Evolutionary conservation across 2,797 vertebrate species (phyloP), one percentile per base, ranked within the genome.

Genomic region (Dromococcyx pavoninus): DNA sequence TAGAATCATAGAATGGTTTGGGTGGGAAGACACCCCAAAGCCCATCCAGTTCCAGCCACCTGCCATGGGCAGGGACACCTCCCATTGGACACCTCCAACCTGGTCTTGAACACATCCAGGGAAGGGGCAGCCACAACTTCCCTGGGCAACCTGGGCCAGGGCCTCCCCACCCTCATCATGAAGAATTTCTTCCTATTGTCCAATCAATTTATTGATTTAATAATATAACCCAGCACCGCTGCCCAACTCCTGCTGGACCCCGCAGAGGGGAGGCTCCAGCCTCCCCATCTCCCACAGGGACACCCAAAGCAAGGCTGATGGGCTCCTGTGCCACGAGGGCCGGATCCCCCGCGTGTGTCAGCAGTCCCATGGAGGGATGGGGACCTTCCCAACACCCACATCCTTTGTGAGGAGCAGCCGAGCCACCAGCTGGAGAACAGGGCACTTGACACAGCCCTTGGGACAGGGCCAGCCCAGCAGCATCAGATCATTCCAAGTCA

Each of bases 401-500:
- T 70, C 74, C 86, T 57, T n/a, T 54, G 64, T 16, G 8, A 57
- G 87, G 70, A 74, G 57, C 60, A 41, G 83, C 87, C 25, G 33
- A 96, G 93, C 24, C 88, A 64, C 11, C 1, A 2, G 79, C 69
- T 24, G 19, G 54, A 75, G 75, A 66, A 72, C 51, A 2, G 89
- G 73, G 57, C 89, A 86, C 80, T 94, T 84, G 77, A 88, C 84
- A 75, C 84, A 89, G 87, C 83, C 92, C 62, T 73, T 91, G 94
- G 80, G 58, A 39, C 5, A 0, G 35, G 61, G 95, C 94, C 96
- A 96, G 94, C 58, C 67, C 89, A 23, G 13, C 66, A 10, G 89
- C 97, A 96, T 54, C 3, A 0, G 88, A 84, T 91, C 91, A 28
- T 66, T 86, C 79, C 85, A 90, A 95, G 53, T 97, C 96, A 97